phyloP scores from a whole-genome alignment of 1,140 invertebrate genomes.

The Drosophila suzukii region DNA sequence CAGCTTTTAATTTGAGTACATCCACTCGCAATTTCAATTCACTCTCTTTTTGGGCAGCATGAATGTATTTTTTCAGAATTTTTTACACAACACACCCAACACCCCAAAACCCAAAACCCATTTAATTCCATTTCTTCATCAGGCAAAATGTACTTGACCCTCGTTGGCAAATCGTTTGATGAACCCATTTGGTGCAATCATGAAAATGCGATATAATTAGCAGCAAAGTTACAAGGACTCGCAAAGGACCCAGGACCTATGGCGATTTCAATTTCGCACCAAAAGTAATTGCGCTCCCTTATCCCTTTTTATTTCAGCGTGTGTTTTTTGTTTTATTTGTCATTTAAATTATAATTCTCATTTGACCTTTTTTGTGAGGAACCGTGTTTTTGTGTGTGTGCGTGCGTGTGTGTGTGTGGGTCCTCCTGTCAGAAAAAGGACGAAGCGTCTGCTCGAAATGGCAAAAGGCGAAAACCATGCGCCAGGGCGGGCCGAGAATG shows the following conservation, averaged over 20 bases:
- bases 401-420: conserved; percentile 34
- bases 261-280: conserved; percentile 58
- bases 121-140: conserved; percentile 12
- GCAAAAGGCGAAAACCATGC: conserved; percentile 55
- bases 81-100: not conserved
- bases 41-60: not conserved
- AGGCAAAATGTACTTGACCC: conserved; percentile 35
- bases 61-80: not conserved
- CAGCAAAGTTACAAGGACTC: conserved; percentile 42
- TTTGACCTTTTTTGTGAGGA: conserved; percentile 54
- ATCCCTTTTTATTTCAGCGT: conserved; percentile 29
- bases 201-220: conserved; percentile 55
- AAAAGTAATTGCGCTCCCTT: conserved; percentile 59
- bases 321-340: conserved; percentile 61
- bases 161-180: conserved; percentile 51
- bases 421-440: conserved; percentile 51
- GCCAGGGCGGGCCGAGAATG: conserved; percentile 43
- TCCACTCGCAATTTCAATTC: not conserved
- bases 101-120: too few relatives aligned
- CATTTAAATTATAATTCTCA: conserved; percentile 64
- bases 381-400: conserved; percentile 27
- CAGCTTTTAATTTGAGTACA: not conserved
- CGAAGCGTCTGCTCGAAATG: conserved; percentile 54
- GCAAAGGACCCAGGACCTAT: conserved; percentile 43
- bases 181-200: conserved; percentile 52